Evolutionary conservation across 2,113 vertebrate genomes (phyloP), one percentile per base, ranked within the genome.

Genomic region (Carlito syrichta): DNA sequence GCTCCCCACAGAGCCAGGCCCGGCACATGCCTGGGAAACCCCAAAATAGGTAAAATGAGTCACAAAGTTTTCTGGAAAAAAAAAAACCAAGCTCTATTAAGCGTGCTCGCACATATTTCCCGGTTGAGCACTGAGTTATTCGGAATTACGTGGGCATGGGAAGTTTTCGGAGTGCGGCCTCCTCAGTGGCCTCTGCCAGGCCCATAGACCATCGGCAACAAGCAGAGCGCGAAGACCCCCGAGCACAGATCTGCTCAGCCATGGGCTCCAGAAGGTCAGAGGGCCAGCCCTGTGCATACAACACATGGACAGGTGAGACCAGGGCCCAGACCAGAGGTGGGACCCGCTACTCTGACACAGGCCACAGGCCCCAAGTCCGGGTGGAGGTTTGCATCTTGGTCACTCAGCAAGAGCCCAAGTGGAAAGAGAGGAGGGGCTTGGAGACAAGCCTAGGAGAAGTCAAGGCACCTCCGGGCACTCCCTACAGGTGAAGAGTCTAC

Each of bases 261-360:
- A 0, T 0, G 5, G 19, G 1, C 13, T 69, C 43, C 82, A 8
- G 71, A 52, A 23, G 14, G 6, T 17, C 0, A 7, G 40, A 38
- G 10, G 27, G 17, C 10, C 45, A 7, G 56, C 35, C 54, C 87
- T 5, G 12, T 1, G 2, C 76, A 38, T 77, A 3, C 20, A 35
- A 38, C 0, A 14, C n/a, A 14, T 60, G 40, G 27, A 81, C 58
- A 43, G 22, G 32, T 8, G 20, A 3, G 30, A 12, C 27, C 32
- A 22, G 14, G 50, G 8, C 4, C 40, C 23, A 4, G 30, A 50
- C 20, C 22, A 17, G 16, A 71, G 6, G 30, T 2, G 8, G 45
- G 23, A 40, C 45, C 27, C 8, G 10, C 50, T 16, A 2, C 58
- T 35, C 56, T 2, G n/a, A n/a, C n/a, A n/a, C n/a, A n/a, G n/a